Percentiles rank a stretch among this genome's conserved stretches.
Evolutionary conservation across 2,797 vertebrate species (phyloP).

Genomic region (Cossypha dichroa): DNA sequence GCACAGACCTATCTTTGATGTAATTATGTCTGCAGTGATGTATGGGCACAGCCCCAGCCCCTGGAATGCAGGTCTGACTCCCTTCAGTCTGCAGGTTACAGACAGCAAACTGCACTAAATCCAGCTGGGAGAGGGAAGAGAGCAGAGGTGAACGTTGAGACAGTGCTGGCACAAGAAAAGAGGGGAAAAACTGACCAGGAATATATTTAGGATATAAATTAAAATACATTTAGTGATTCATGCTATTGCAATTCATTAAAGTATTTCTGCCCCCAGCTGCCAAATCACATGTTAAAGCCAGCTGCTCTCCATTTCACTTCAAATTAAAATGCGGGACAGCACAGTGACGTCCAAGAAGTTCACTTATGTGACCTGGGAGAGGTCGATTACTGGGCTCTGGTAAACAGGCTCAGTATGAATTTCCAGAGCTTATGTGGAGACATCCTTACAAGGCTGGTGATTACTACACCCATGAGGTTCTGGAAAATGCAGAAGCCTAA

Average conservation of each 20-base stretch:
- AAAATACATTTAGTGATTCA: constrained; percentile 13
- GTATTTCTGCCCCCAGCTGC: constrained; percentile 27
- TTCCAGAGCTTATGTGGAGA: constrained; percentile 5
- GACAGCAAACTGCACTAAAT: neutral
- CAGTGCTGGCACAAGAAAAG: neutral
- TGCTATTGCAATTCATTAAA: neutral
- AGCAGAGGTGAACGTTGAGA: neutral
- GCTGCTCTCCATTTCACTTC: constrained; percentile 14
- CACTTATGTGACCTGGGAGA: neutral
- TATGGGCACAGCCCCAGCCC: neutral
- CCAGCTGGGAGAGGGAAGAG: neutral
- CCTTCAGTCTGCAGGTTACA: neutral
- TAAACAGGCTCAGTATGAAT: constrained; percentile 1
- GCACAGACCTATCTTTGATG: neutral
- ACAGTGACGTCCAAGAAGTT: neutral
- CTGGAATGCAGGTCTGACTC: neutral
- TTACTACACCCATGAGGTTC: neutral
- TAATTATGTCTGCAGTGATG: neutral
- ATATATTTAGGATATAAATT: neutral
- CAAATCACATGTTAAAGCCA: constrained; percentile 37
- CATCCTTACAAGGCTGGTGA: neutral
- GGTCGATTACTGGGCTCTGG: neutral
- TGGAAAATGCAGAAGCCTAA: neutral
- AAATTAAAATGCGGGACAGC: neutral
- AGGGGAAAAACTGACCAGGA: neutral